Evolutionary conservation across 2,797 vertebrate genomes (phyloP), one percentile per base, ranked within the genome.

Genomic region (Trachops cirrhosus): DNA sequence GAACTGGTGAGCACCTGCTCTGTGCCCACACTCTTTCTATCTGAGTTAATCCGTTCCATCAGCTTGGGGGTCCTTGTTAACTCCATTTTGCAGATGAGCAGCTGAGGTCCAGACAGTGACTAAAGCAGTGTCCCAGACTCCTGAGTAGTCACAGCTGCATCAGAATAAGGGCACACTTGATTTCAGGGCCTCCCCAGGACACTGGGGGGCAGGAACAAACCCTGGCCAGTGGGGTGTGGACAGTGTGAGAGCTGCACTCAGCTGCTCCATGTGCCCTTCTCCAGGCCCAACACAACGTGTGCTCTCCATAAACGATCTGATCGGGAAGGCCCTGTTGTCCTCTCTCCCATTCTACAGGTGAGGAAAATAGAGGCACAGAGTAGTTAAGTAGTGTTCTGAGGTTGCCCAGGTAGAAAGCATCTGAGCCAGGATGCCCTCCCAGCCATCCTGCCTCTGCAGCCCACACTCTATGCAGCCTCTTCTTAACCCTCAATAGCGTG

Each of bases 181-280:
- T n/a, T 50, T 88, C 52, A 73, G 44, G 48, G 37, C n/a, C 50
- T 21, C n/a, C 34, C 9, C 2, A 7, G 37, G 54, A 64, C 0
- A 0, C 18, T n/a, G 8, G 0, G 0, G 11, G 19, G 11, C 6
- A 5, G 44, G 44, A 41, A 12, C 34, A n/a, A 37, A 22, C 37
- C 37, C 80, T n/a, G 44, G 11, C 41, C 57, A 11, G 24, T 29
- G 21, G 44, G 39, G 22, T 2, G 1, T 62, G 39, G 50, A 6
- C 32, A 9, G 9, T 18, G 18, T 8, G 37, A 73, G 44, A 22
- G 29, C 62, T 34, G 75, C 26, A 34, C 46, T 73, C 24, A 3
- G 24, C n/a, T 4, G 54, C 78, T 86, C 32, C 7, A 4, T 24
- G 2, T 41, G 6, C 22, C 9, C 12, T 34, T 54, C 52, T 41